Conservation (phyloP, 2,888 invertebrate species). For the Mayetiola destructor region DNA sequence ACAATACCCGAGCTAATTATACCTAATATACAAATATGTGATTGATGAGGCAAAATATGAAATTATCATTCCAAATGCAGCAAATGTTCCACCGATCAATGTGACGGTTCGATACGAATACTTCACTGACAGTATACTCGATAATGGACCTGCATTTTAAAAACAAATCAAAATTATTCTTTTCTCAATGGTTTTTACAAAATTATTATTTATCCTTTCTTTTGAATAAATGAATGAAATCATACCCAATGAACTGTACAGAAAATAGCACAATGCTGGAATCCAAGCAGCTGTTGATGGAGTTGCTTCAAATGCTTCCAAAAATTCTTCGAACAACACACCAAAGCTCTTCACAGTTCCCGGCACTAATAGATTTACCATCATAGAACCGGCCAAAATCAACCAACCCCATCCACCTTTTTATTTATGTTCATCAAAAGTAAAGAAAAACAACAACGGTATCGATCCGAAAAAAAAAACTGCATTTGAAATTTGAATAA, state of each 20-base stretch:
- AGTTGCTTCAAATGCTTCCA: slow-evolving; percentile 60
- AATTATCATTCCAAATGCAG: slow-evolving; percentile 69
- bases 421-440: background rate
- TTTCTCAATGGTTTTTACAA: background rate
- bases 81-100: slow-evolving; percentile 64
- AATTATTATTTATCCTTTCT: background rate
- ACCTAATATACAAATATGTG: slow-evolving; percentile 64
- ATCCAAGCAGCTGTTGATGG: slow-evolving; percentile 65
- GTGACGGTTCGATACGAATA: slow-evolving; percentile 76
- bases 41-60: slow-evolving; percentile 72
- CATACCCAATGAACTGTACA: slow-evolving; percentile 75
- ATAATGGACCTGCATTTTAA: slow-evolving; percentile 56
- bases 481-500: too few species aligned
- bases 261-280: slow-evolving; percentile 74
- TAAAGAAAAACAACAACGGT: background rate
- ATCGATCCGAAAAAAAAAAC: background rate
- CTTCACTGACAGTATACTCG: slow-evolving; percentile 68
- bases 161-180: background rate
- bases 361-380: slow-evolving; percentile 72
- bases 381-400: slow-evolving; percentile 54
- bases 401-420: slow-evolving; percentile 77
- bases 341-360: slow-evolving; percentile 82
- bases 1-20: too few species aligned
- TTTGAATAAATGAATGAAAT: background rate
- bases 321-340: slow-evolving; percentile 67